Base-by-base conservation (phyloP, 2,888 invertebrate genomes). In the Eristalinus sepulchralis region DNA sequence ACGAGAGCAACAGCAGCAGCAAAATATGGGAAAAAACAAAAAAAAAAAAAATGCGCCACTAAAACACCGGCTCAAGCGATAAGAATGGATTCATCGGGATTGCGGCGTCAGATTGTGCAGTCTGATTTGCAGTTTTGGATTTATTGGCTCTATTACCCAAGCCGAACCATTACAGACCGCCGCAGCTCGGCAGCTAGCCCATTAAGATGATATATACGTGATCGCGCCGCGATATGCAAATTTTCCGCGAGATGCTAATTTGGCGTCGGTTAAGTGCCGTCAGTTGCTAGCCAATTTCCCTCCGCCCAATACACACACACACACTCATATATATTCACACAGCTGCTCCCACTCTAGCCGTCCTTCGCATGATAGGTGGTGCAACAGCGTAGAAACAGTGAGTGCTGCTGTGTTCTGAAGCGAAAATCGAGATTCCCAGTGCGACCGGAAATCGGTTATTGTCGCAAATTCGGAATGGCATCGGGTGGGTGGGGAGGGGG, bases 131-230 rank as follows among this genome's bases (percentile, higher is more conserved):
- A 71, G 70, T 71, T 86, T 83, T 72, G 86, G 86, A 86, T 86
- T 86, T 86, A 86, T 86, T 83, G 83, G 86, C 75, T 86, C 86
- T 79, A 83, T 86, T 83, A 83, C 71, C 83, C 77, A 79, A 83
- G 59, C 79, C 47, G 75, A 73, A 57, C 77, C 77, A 77, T 66
- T 73, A 70, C 59, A 66, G 73, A 17, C 78, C 57, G 62, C 47
- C 34, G 63, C 63, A 39, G 62, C 72, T 77, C 76, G 72, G 76
- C 80, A 57, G 81, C 27, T 33, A 68, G 57, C 86, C 86, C 78
- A 83, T 86, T 82, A 86, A 78, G 82, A 86, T 86, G 78, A 86
- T 86, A 78, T 83, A 86, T 82, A 70, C 86, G 75, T 75, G 86
- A 86, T 86, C 75, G 83, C 66, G 78, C 66, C 60, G 78, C 60